A percentile compares a stretch with the other conserved stretches of the same genome.
Evolutionary conservation across 2,797 vertebrate species (phyloP).

Genomic region (Gymnoscopelus microlampas): DNA sequence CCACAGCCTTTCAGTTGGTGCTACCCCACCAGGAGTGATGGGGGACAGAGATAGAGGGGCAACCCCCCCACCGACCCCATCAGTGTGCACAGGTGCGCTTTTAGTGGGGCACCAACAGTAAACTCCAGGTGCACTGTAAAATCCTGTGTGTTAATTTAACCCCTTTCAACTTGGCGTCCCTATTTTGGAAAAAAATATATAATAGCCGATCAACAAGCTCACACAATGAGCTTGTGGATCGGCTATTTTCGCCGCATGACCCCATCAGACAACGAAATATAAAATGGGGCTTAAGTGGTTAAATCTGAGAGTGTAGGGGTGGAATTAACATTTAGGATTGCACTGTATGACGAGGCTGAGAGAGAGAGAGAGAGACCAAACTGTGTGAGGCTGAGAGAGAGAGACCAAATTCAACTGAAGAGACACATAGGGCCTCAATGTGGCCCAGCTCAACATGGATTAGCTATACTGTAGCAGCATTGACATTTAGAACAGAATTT

Average conservation of each 20-base stretch:
- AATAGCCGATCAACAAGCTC: too few relatives aligned
- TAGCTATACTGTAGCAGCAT: conserved; percentile 27
- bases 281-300: too few relatives aligned
- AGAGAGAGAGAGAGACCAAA: too few relatives aligned
- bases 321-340: too few relatives aligned
- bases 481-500: conserved; percentile 15
- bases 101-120: conserved; percentile 87
- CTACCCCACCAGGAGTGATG: conserved; percentile 73
- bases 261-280: conserved; percentile 1
- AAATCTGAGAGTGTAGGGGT: too few relatives aligned
- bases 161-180: too few relatives aligned
- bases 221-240: too few relatives aligned
- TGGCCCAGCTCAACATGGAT: conserved; percentile 53
- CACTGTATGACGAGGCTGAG: too few relatives aligned
- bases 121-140: conserved; percentile 80
- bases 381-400: conserved; percentile 31
- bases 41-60: conserved; percentile 74
- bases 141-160: too few relatives aligned
- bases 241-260: too few relatives aligned
- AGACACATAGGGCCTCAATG: conserved; percentile 45
- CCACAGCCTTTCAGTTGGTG: conserved; percentile 85
- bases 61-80: conserved; percentile 59
- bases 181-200: conserved; percentile 18
- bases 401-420: conserved; percentile 43
- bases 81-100: conserved; percentile 68